Base-by-base conservation (phyloP, 1,140 invertebrate species). In the Sitophilus oryzae region DNA sequence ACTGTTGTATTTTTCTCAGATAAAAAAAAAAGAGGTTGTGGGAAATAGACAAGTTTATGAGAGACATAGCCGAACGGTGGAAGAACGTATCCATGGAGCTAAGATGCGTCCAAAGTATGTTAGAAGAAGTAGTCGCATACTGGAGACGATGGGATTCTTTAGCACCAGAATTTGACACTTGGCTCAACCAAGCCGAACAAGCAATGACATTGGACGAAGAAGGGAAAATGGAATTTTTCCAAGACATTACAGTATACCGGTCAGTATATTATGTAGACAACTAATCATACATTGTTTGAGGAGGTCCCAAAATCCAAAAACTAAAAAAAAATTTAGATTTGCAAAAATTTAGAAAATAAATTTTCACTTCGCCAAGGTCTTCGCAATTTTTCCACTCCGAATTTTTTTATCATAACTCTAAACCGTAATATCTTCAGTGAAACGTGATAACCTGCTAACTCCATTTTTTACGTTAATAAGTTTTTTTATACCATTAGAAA, bases 61-160 rank as follows among this genome's bases (percentile, higher is more conserved):
- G 82, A 56, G 89, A 96, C 36, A 88, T 87, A 14, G 84, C 83
- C 19, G 89, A 91, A 47, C 82, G 88, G 42, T 96, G 93, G 93
- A 89, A 89, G 68, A 83, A 83, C 62, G 82, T 95, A 1, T 90
- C 91, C 2, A 90, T 89, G 72, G 91, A 95, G 65, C 77, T 98
- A 2, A 82, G 89, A 57, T 93, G 89, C 68, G 86, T 91, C 3
- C 85, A 92, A 67, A 91, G 86, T 60, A 91, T 91, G 68, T 72
- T 95, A 0, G 89, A 94, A 72, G 89, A 95, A 73, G 86, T 93
- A 0, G 80, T 93, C 3, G 80, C 84, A 2, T 88, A 92, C 67
- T 97, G 93, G 93, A 80, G 86, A 64, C 79, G 82, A 38, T 96
- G 91, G 84, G 85, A 81, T 37, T 71, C 78, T 0, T 70, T 86